Evolutionary conservation across 2,888 invertebrate genomes (phyloP).

Genomic region (Hydriomena furcata): DNA sequence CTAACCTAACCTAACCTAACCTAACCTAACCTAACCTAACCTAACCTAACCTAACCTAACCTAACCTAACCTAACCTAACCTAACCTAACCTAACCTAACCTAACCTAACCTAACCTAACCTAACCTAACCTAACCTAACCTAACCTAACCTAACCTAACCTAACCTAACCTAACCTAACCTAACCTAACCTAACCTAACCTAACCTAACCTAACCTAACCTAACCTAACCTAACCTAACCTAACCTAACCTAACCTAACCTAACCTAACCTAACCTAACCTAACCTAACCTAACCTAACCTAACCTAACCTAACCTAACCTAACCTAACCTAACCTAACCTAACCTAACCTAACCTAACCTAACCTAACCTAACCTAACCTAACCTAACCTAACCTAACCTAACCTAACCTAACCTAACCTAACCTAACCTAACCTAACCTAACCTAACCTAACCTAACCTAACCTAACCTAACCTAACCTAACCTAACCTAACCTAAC

Average conservation of each 20-base stretch:
- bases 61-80: slow-evolving; percentile 42
- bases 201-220: too few relatives aligned
- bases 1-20: slow-evolving; percentile 40
- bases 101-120: slow-evolving; percentile 40
- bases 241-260: slow-evolving; percentile 38
- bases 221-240: slow-evolving; percentile 38
- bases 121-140: slow-evolving; percentile 41
- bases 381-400: slow-evolving; percentile 41
- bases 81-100: slow-evolving; percentile 39
- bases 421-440: slow-evolving; percentile 28
- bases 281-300: slow-evolving; percentile 38
- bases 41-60: slow-evolving; percentile 41
- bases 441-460: slow-evolving; percentile 24
- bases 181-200: slow-evolving; percentile 38
- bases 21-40: slow-evolving; percentile 40
- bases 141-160: slow-evolving; percentile 40
- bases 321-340: too few relatives aligned
- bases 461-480: slow-evolving; percentile 27
- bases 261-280: slow-evolving; percentile 39
- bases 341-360: slow-evolving; percentile 41
- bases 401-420: slow-evolving; percentile 35
- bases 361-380: slow-evolving; percentile 38
- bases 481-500: slow-evolving; percentile 29
- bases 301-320: slow-evolving; percentile 41
- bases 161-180: slow-evolving; percentile 36